Conservation (phyloP, 2,113 vertebrate species). For the Cairina moschata region DNA sequence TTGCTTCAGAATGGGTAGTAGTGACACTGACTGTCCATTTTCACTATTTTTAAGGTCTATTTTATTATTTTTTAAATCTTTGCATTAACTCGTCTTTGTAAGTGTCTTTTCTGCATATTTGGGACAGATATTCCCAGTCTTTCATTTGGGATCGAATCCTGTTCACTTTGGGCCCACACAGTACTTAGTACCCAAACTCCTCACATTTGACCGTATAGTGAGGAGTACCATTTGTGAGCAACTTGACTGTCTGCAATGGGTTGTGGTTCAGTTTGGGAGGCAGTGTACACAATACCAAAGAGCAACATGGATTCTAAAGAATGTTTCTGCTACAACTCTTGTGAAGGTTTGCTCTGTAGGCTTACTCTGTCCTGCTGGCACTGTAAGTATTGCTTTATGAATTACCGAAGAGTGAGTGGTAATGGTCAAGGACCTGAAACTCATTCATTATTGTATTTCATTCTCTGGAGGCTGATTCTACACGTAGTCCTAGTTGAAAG, state of each 20-base stretch:
- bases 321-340: neutral
- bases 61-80: neutral
- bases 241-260: neutral
- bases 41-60: neutral
- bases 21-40: neutral
- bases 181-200: neutral
- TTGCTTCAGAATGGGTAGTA: neutral
- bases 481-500: neutral
- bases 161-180: neutral
- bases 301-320: neutral
- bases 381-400: neutral
- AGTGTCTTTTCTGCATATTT: accelerated
- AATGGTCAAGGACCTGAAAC: neutral
- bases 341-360: neutral
- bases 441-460: neutral
- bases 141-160: neutral
- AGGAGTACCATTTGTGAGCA: neutral
- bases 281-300: neutral
- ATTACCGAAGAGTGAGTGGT: neutral
- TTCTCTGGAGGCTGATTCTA: neutral
- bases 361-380: neutral
- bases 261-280: neutral
- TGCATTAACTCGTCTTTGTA: neutral
- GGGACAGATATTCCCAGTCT: neutral
- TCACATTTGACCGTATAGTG: neutral